Conservation (phyloP, 2,113 vertebrate genomes). For the Ahaetulla prasina region DNA sequence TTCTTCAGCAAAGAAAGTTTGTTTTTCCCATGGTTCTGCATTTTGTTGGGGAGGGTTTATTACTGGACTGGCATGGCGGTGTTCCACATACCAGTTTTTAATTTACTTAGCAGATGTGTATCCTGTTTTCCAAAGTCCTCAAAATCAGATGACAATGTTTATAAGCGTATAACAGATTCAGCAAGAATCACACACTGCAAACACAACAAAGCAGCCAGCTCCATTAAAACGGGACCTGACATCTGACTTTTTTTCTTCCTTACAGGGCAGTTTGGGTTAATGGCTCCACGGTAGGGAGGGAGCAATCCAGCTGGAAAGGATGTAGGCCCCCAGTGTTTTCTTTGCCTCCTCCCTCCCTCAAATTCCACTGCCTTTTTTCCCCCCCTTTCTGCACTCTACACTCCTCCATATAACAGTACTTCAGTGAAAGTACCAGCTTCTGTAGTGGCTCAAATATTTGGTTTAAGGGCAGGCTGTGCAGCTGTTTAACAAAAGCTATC, state of each 20-base stretch:
- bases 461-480: background rate
- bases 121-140: background rate
- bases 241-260: background rate
- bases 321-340: background rate
- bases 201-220: background rate
- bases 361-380: background rate
- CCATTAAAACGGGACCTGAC: background rate
- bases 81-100: background rate
- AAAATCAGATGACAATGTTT: background rate
- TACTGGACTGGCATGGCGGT: background rate
- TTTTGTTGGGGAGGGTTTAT: background rate
- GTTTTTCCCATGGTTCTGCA: background rate
- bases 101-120: background rate
- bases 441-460: background rate
- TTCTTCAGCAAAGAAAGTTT: background rate
- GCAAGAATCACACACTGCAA: background rate
- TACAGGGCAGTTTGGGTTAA: background rate
- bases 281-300: background rate
- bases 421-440: background rate
- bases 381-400: background rate
- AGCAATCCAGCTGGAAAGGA: background rate
- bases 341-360: background rate
- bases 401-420: background rate
- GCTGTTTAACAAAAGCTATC: background rate
- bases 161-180: background rate